Percentiles rank a stretch among this genome's conserved stretches.
Evolutionary conservation across 2,113 vertebrate genomes (phyloP).

Genomic region (Carassius carassius): DNA sequence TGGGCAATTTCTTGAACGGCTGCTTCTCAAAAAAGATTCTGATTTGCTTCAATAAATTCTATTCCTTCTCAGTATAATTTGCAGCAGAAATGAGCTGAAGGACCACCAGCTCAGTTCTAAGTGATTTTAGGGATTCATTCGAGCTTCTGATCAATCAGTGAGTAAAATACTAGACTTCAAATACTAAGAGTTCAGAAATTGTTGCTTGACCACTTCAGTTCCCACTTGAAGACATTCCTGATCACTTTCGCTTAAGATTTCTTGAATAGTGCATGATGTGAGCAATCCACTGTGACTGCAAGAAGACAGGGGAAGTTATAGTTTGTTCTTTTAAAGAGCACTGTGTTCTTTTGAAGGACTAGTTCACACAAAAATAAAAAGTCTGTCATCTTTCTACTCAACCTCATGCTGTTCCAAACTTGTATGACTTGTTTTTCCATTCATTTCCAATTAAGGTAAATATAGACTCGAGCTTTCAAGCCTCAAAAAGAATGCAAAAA

Average conservation of each 20-base stretch:
- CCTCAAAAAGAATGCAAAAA: neutral
- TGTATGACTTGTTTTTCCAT: neutral
- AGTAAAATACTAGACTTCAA: conserved; percentile 49
- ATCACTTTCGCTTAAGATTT: conserved; percentile 42
- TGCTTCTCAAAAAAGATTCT: conserved; percentile 62
- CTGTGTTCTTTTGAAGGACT: neutral
- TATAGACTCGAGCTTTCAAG: neutral
- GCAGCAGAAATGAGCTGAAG: conserved; percentile 49
- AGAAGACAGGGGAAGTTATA: neutral
- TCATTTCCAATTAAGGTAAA: neutral
- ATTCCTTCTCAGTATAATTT: conserved; percentile 56
- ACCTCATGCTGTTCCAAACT: neutral
- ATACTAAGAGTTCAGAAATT: conserved; percentile 42
- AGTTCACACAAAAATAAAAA: neutral
- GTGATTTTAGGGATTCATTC: conserved; percentile 62
- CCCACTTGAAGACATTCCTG: conserved; percentile 30
- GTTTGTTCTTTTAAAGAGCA: conserved; percentile 19
- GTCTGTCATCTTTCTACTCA: neutral
- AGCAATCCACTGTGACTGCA: neutral
- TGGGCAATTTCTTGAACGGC: conserved; percentile 61
- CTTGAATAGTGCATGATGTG: conserved; percentile 33
- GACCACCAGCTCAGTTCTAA: conserved; percentile 71
- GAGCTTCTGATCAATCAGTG: conserved; percentile 59
- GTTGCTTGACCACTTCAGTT: conserved; percentile 17
- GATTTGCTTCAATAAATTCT: conserved; percentile 59